phyloP scores from a whole-genome alignment of 2,888 invertebrate genomes.

The Metacarcinus magister region DNA sequence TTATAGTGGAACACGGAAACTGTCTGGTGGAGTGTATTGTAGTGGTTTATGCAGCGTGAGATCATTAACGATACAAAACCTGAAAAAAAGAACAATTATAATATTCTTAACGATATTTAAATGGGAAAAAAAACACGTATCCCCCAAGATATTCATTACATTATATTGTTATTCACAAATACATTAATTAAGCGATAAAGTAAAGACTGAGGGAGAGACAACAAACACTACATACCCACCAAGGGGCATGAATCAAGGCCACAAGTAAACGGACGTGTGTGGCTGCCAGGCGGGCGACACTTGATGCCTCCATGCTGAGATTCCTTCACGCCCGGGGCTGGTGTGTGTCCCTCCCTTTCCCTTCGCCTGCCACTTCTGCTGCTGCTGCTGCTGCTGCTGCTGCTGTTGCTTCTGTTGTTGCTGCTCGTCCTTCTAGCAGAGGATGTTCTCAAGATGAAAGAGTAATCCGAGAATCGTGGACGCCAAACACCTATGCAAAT shows the following conservation, averaged over 20 bases:
- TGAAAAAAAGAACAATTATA: background rate
- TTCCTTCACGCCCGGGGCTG: background rate
- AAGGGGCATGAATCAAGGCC: background rate
- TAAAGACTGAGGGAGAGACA: background rate
- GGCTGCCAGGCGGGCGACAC: background rate
- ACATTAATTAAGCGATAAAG: background rate
- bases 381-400: background rate
- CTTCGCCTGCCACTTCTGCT: background rate
- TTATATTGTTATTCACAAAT: background rate
- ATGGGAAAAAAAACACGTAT: background rate
- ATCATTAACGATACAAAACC: background rate
- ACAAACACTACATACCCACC: background rate
- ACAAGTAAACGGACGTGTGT: slow-evolving; percentile 26
- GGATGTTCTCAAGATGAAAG: background rate
- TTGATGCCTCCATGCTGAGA: background rate
- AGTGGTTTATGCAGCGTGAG: background rate
- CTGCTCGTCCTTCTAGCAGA: slow-evolving; percentile 5
- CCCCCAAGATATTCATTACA: background rate
- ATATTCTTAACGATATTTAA: background rate
- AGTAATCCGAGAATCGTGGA: background rate
- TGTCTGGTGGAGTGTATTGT: background rate
- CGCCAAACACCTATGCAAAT: slow-evolving; percentile 6
- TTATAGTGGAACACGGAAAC: background rate
- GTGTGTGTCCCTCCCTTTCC: background rate
- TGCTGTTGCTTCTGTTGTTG: too few relatives aligned